Evolutionary conservation across 2,888 invertebrate genomes (phyloP), one percentile per base, ranked within the genome.

Genomic region (Saturnia japonica): DNA sequence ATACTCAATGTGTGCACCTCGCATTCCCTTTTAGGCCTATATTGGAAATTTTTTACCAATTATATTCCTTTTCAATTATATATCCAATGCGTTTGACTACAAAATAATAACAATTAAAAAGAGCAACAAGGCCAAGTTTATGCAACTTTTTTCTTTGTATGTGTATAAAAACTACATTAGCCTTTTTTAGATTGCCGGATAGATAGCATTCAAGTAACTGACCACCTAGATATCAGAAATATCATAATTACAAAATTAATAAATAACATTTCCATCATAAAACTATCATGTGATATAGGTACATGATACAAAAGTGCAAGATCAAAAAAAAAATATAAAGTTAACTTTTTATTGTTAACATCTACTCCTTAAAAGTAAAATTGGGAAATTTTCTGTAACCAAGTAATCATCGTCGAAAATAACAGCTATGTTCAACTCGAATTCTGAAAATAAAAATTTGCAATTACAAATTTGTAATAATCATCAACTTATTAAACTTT

Each of bases 311-410:
- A 45, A 12, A 45, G 14, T n/a, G 51, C 19, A 51, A 19, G 3
- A 51, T 11, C 9, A 54, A 54, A n/a, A 22, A n/a, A 54, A n/a
- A 54, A 11, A 11, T 22, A 22, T 54, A 9, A 54, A 9, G 11
- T 51, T 7, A n/a, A 51, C 19, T 7, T 0, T 54, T 8, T 51
- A 22, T 54, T 60, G 14, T 60, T 25, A 14, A 60, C 84, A 89
- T 76, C 82, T 86, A 78, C 91, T 85, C 74, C 94, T 84, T 67
- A 94, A 72, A 40, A 94, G 83, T 68, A 93, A 80, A 75, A 98
- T 96, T 11, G 98, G 98, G 88, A 99, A 99, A 87, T 99, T 99
- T 94, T 99, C 99, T 2, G 98, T 98, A 54, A 99, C 97, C 72
- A 98, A 94, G 87, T 98, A 97, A 85, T 99, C 98, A 85, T 99